phyloP scores from a whole-genome alignment of 2,888 invertebrate genomes.

The Philopedon plagiatum region DNA sequence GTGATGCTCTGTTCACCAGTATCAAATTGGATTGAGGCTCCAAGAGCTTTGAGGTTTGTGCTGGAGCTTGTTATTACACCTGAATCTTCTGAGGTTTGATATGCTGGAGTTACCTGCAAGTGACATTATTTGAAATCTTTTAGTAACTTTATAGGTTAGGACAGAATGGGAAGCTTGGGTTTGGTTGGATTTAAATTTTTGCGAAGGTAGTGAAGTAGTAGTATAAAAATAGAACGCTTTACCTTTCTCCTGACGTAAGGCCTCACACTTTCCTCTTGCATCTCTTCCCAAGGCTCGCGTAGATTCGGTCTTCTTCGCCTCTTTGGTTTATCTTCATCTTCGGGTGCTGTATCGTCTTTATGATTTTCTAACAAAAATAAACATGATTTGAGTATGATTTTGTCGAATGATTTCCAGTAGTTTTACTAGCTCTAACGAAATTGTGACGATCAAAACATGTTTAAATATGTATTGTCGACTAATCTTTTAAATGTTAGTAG shows the following conservation, averaged over 20 bases:
- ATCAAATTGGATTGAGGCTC: constrained; percentile 28
- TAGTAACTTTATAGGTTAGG: neutral
- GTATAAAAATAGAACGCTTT: constrained; percentile 63
- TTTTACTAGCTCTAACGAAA: too few relatives aligned
- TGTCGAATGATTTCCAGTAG: too few relatives aligned
- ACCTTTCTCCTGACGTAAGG: constrained; percentile 64
- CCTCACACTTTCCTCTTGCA: constrained; percentile 34
- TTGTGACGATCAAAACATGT: too few relatives aligned
- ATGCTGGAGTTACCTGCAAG: constrained; percentile 32
- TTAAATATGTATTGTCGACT: too few relatives aligned
- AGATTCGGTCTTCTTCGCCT: constrained; percentile 26
- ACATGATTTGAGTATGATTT: too few relatives aligned
- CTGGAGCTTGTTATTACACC: constrained; percentile 2
- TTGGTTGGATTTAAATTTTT: too few relatives aligned
- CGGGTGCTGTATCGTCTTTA: neutral
- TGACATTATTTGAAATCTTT: neutral
- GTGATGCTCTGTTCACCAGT: neutral
- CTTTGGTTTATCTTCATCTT: constrained; percentile 13
- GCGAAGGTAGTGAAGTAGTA: too few relatives aligned
- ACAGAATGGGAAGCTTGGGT: too few relatives aligned
- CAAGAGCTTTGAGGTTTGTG: constrained; percentile 5
- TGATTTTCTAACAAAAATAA: neutral
- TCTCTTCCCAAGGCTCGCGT: constrained; percentile 36
- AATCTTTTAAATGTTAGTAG: too few relatives aligned
- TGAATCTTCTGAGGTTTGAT: constrained; percentile 23